Percentiles rank a stretch among this genome's conserved stretches.
Evolutionary conservation across 2,113 vertebrate species (phyloP).

Genomic region (Heliornis fulica): DNA sequence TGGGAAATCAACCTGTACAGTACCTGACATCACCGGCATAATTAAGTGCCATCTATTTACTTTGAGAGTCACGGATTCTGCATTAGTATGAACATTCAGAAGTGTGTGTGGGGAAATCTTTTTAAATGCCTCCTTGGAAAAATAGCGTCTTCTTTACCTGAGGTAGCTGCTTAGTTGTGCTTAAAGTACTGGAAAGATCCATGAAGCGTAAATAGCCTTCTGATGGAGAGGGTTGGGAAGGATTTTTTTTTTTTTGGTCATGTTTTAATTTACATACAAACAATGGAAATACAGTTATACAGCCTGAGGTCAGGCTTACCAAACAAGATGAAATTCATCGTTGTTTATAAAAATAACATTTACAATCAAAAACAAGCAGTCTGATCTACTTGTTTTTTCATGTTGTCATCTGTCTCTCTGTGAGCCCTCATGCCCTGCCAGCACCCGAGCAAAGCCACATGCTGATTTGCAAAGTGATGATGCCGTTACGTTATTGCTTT

Average conservation of each 20-base stretch:
- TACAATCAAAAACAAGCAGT: slow-evolving; percentile 53
- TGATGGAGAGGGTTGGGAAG: slow-evolving; percentile 1
- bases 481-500: slow-evolving; percentile 63
- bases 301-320: slow-evolving; percentile 55
- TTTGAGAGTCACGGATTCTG: slow-evolving; percentile 70
- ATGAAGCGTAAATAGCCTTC: slow-evolving; percentile 67
- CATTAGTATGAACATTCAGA: slow-evolving; percentile 75
- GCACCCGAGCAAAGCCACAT: slow-evolving; percentile 69
- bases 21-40: slow-evolving; percentile 80
- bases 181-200: slow-evolving; percentile 68
- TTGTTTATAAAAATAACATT: slow-evolving; percentile 51
- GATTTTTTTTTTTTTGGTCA: not conserved
- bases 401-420: slow-evolving; percentile 58
- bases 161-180: slow-evolving; percentile 69
- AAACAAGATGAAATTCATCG: slow-evolving; percentile 48
- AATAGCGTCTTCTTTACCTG: slow-evolving; percentile 49
- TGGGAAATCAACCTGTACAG: slow-evolving; percentile 90
- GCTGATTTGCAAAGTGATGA: slow-evolving; percentile 74
- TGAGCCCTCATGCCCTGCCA: slow-evolving; percentile 46
- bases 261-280: slow-evolving; percentile 62
- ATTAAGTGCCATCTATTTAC: slow-evolving; percentile 79
- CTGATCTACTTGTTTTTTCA: slow-evolving; percentile 46
- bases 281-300: slow-evolving; percentile 34
- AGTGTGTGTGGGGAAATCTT: not conserved
- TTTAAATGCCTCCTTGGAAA: slow-evolving; percentile 50